Evolutionary conservation across 2,797 vertebrate genomes (phyloP), one percentile per base, ranked within the genome.

Genomic region (Coreius guichenoti): DNA sequence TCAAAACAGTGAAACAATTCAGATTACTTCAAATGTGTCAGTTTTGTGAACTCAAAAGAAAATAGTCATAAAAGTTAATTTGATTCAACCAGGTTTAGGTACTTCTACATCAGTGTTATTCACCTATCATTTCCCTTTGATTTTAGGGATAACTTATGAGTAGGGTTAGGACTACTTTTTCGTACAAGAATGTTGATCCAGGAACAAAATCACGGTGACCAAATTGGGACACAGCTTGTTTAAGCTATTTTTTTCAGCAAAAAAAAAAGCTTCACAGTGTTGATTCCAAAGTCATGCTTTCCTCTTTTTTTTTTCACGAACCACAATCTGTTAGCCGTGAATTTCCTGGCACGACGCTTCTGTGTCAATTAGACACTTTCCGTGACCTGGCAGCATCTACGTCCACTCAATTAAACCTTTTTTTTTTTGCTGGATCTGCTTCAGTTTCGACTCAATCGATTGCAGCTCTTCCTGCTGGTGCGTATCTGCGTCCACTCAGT

Each of bases 361-460:
- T 87, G 88, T 89, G 92, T 95, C 94, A 95, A 93, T 95, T 94
- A 96, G 93, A 96, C 94, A 95, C 90, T 87, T 92, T 93, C 94
- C 93, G 92, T 94, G 95, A 94, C 90, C 92, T 94, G 93, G 93
- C 90, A 79, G 90, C 80, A 84, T 88, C 90, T 92, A 69, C 2
- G 2, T 33, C 73, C 49, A 33, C 73, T 75, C 49, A 75, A 54
- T 75, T 33, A 54, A 75, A 75, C 49, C 47, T 16, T 16, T 13
- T 56, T 70, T 14, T 31, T 51, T 36, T 23, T 1, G 51, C 36
- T 13, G 13, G 75, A 75, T 75, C 73, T 23, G 73, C 73, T 58
- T 77, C 54, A 17, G 33, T 77, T 17, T 77, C 14, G 54, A 43
- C 23, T 58, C 21, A 26, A 77, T 77, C 23, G 75, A 77, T 61